phyloP scores from a whole-genome alignment of 2,888 invertebrate species.

The Lepidocyrtinus sp. region DNA sequence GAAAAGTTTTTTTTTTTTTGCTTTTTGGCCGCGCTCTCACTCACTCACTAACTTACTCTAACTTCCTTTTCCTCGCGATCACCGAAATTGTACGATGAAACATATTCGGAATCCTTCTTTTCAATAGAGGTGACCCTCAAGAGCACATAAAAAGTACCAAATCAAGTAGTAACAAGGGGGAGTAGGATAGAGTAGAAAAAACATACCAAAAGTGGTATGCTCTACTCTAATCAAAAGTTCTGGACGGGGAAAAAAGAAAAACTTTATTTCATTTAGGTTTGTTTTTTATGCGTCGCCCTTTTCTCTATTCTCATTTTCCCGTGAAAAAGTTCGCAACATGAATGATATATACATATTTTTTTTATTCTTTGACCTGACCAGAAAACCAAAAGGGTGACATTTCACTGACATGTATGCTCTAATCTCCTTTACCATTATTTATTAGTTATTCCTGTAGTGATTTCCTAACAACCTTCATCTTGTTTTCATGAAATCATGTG shows the following conservation, averaged over 20 bases:
- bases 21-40: slow-evolving; percentile 15
- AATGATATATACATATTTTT: slow-evolving; percentile 34
- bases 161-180: slow-evolving; percentile 36
- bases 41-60: not conserved
- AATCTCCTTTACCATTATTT: slow-evolving; percentile 26
- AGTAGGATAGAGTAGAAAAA: slow-evolving; percentile 15
- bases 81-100: not conserved
- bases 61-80: slow-evolving; percentile 2
- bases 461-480: slow-evolving; percentile 41
- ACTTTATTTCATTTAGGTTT: slow-evolving; percentile 23
- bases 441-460: slow-evolving; percentile 20
- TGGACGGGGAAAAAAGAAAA: slow-evolving; percentile 1
- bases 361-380: slow-evolving; percentile 34
- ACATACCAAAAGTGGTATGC: slow-evolving; percentile 22
- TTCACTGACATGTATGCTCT: slow-evolving; percentile 33
- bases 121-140: slow-evolving; percentile 53
- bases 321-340: slow-evolving; percentile 17
- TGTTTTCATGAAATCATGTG: slow-evolving; percentile 42
- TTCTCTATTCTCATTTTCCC: slow-evolving; percentile 37
- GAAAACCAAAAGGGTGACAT: slow-evolving; percentile 45
- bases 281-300: slow-evolving; percentile 50
- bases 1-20: not conserved
- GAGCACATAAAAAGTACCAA: slow-evolving; percentile 22
- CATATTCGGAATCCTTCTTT: slow-evolving; percentile 9
- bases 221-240: slow-evolving; percentile 32